Evolutionary conservation across 1,140 invertebrate species (phyloP).

Genomic region (Diachasmimorpha longicaudata): DNA sequence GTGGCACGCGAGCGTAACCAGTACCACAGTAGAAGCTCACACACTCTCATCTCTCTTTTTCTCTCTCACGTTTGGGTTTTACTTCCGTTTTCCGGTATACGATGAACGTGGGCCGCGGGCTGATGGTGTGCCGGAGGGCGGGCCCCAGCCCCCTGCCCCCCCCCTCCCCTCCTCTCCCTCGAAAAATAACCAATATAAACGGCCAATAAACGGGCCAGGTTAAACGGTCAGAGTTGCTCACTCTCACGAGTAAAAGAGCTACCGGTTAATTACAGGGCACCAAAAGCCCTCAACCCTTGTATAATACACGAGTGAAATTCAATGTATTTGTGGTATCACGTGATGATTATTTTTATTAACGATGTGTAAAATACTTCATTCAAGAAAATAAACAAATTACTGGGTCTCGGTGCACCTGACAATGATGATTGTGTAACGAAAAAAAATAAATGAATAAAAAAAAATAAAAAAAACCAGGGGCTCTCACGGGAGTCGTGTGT

Average conservation of each 20-base stretch:
- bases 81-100: constrained; percentile 49
- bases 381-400: neutral
- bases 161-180: too few relatives aligned
- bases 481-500: constrained; percentile 54
- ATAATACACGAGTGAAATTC: neutral
- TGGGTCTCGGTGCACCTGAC: constrained; percentile 6
- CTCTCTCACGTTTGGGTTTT: neutral
- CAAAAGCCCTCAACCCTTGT: neutral
- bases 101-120: constrained; percentile 22
- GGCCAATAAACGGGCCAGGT: constrained; percentile 53
- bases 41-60: neutral
- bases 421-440: constrained; percentile 35
- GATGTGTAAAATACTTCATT: neutral
- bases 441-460: too few relatives aligned
- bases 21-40: neutral
- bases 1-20: constrained; percentile 3
- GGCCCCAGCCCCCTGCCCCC: constrained; percentile 28
- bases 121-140: constrained; percentile 37
- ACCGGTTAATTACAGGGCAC: constrained; percentile 61
- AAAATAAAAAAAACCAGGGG: too few relatives aligned
- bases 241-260: constrained; percentile 56
- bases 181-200: constrained; percentile 60
- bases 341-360: neutral
- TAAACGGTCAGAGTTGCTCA: constrained; percentile 38
- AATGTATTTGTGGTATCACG: too few relatives aligned